phyloP scores from a whole-genome alignment of 2,113 vertebrate species.

The Tachysurus fulvidraco region DNA sequence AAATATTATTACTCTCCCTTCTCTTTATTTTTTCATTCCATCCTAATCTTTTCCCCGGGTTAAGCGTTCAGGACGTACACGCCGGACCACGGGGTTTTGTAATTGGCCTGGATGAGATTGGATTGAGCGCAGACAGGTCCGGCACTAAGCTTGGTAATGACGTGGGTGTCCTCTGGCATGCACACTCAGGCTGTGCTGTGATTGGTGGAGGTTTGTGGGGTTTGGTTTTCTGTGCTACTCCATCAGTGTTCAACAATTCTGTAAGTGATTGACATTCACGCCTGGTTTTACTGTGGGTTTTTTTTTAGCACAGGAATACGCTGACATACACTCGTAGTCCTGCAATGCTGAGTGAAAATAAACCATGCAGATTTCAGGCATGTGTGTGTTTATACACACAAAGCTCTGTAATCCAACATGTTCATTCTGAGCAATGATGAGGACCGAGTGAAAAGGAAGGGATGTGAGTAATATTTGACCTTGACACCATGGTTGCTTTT shows the following conservation, averaged over 20 bases:
- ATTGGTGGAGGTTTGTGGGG: conserved; percentile 6
- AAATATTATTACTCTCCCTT: background rate
- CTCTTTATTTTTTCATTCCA: background rate
- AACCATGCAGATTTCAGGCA: background rate
- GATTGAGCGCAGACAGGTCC: background rate
- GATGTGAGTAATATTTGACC: background rate
- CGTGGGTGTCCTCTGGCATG: conserved; percentile 2
- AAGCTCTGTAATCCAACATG: background rate
- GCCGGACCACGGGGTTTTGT: background rate
- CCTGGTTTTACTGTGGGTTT: conserved; percentile 37
- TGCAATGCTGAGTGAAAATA: conserved; percentile 19
- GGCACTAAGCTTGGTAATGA: background rate
- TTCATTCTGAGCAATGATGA: background rate
- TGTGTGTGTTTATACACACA: background rate
- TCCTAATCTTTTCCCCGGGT: background rate
- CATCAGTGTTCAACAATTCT: conserved; percentile 36
- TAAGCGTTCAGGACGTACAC: background rate
- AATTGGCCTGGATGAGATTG: background rate
- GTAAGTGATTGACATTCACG: conserved; percentile 47
- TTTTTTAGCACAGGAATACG: background rate
- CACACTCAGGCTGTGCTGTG: background rate
- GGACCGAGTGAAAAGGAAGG: background rate
- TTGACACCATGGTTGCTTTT: background rate
- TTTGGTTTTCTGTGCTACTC: background rate
- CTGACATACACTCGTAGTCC: background rate